Evolutionary conservation across 2,113 vertebrate genomes (phyloP), one percentile per base, ranked within the genome.

Genomic region (Chroicocephalus ridibundus): DNA sequence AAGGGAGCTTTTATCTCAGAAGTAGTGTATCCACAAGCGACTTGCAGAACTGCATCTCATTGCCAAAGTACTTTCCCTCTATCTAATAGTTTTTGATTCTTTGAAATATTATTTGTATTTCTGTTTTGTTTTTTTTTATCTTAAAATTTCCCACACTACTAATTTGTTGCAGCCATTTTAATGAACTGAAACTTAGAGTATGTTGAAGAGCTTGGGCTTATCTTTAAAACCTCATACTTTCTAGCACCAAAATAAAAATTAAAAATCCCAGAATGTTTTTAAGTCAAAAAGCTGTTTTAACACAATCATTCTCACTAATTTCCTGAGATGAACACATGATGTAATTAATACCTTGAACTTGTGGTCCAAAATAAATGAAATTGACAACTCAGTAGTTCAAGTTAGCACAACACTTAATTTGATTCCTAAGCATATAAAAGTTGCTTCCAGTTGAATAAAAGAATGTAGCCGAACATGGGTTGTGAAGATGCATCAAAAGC

Each of bases 401-500:
- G n/a, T 88, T 77, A 77, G 20, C 42, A 62, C 22, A 76, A 72
- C 16, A 55, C 51, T 94, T 77, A 58, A 65, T 89, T 82, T 85
- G 74, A 94, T 69, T 94, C 70, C 31, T 46, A 82, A 74, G 42
- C 38, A 34, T 65, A 70, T 29, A 77, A 76, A 79, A 91, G 89
- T 94, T 90, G 17, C 76, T 91, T 91, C 51, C 62, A 96, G 22
- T 77, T 90, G 62, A 89, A 77, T 80, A 93, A 46, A 61, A 91
- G 46, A 82, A 72, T n/a, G 46, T 79, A 87, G 54, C 44, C 82
- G 91, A 95, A 47, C 81, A 85, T 12, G n/a, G 51, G 18, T 87
- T 94, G 77, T 75, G 92, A 80, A 51, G 40, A 38, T 85, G 62
- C 54, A 81, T 94, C 97, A 95, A 93, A 93, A 94, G 29, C 34